Evolutionary conservation across 2,888 invertebrate species (phyloP).

Genomic region (Cantharis nigra): DNA sequence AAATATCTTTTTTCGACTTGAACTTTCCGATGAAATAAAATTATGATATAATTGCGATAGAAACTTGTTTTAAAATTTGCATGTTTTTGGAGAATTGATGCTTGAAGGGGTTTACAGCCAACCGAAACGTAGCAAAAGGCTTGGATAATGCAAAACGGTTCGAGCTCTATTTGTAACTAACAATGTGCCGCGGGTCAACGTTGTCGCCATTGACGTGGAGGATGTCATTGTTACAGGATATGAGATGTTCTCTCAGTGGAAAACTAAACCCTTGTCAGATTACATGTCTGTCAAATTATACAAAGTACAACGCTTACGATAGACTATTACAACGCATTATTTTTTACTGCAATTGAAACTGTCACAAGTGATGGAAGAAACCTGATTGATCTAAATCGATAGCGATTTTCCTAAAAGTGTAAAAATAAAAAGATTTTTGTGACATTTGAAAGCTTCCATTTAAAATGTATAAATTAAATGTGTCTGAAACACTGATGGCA

Average conservation of each 20-base stretch:
- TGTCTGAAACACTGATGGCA: background rate
- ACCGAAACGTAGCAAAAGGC: constrained; percentile 20
- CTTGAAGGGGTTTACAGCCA: constrained; percentile 20
- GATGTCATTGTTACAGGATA: constrained; percentile 24
- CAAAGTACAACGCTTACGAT: constrained; percentile 16
- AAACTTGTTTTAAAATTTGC: background rate
- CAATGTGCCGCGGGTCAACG: constrained; percentile 15
- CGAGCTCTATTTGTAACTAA: background rate
- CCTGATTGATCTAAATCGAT: constrained; percentile 14
- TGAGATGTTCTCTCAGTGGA: constrained; percentile 18
- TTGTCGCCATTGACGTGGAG: constrained; percentile 19
- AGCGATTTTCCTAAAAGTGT: constrained; percentile 8
- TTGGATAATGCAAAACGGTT: constrained; percentile 26
- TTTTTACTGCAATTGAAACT: constrained; percentile 28
- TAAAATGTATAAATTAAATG: background rate
- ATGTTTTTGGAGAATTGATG: constrained; percentile 8
- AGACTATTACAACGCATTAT: constrained; percentile 19
- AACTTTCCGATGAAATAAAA: background rate
- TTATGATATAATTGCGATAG: background rate
- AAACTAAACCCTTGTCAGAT: constrained; percentile 26
- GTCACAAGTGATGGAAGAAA: constrained; percentile 26
- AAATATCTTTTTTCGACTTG: background rate
- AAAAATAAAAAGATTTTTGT: background rate
- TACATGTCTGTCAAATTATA: constrained; percentile 25
- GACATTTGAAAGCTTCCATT: background rate